These are phyloP conservation scores for Diachasmimorpha longicaudata DNA, from an alignment of 1,140 invertebrate genomes.

Conservation along the genomic window DNA sequence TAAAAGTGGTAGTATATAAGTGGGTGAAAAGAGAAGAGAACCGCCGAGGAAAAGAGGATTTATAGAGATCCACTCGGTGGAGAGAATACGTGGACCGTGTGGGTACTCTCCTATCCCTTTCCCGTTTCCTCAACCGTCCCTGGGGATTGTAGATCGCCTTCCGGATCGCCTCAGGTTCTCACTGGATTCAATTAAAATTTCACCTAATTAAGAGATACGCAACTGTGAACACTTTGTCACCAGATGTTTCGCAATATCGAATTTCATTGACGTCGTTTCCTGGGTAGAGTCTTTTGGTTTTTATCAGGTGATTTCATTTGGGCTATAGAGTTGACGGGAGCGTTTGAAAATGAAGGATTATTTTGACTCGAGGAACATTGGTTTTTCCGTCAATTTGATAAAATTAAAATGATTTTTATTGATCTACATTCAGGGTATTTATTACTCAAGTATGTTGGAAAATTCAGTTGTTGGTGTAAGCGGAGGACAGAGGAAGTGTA, in stretches of 20 bases:
- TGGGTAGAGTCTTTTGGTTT: not conserved
- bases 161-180: not conserved
- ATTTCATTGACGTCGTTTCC: not conserved
- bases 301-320: not conserved
- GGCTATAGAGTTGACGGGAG: no score
- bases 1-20: slow-evolving; percentile 24
- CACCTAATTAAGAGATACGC: slow-evolving; percentile 36
- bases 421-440: not conserved
- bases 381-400: no score
- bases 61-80: slow-evolving; percentile 41
- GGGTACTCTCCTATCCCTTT: slow-evolving; percentile 34
- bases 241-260: slow-evolving; percentile 6
- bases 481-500: not conserved
- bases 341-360: no score
- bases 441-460: not conserved
- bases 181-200: slow-evolving; percentile 47
- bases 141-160: slow-evolving; percentile 18
- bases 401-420: no score
- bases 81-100: slow-evolving; percentile 29
- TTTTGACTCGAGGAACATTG: no score
- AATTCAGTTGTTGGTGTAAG: slow-evolving; percentile 4
- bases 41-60: slow-evolving; percentile 37
- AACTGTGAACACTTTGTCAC: not conserved
- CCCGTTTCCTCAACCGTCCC: not conserved
- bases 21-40: slow-evolving; percentile 7